Conservation (phyloP, 1,140 invertebrate genomes). For the Drosophila pseudoananassae region DNA sequence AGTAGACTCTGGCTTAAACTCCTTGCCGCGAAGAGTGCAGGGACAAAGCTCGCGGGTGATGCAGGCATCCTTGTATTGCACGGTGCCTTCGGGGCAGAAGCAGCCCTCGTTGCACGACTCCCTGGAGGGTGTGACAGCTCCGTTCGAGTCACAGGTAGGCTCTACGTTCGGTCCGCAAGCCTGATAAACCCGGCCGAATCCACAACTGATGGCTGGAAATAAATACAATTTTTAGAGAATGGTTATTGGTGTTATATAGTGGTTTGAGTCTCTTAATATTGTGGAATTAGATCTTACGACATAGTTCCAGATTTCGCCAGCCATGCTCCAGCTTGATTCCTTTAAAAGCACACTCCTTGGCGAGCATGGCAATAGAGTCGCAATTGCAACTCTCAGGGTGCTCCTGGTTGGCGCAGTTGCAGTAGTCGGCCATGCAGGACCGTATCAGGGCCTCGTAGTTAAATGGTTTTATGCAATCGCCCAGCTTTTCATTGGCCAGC, state of each 20-base stretch:
- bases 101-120: slow-evolving; percentile 92
- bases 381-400: slow-evolving; percentile 89
- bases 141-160: slow-evolving; percentile 85
- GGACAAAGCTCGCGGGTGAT: slow-evolving; percentile 90
- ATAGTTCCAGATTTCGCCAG: slow-evolving; percentile 90
- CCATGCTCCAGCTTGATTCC: slow-evolving; percentile 86
- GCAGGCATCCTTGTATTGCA: slow-evolving; percentile 90
- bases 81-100: slow-evolving; percentile 91
- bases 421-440: slow-evolving; percentile 92
- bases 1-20: slow-evolving; percentile 89
- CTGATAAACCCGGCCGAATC: slow-evolving; percentile 88
- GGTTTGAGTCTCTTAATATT: not conserved
- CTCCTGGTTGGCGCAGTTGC: slow-evolving; percentile 86
- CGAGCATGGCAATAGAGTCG: slow-evolving; percentile 90
- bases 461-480: slow-evolving; percentile 86
- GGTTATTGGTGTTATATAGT: no score
- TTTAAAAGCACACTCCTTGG: slow-evolving; percentile 89
- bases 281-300: slow-evolving; percentile 88
- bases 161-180: slow-evolving; percentile 88
- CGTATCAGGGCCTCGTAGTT: slow-evolving; percentile 84
- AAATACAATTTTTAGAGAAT: no score
- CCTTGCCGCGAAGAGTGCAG: slow-evolving; percentile 90
- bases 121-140: slow-evolving; percentile 64
- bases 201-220: slow-evolving; percentile 87
- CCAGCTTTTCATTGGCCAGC: slow-evolving; percentile 87